A percentile compares a stretch with the other conserved stretches of the same genome.
phyloP scores from a whole-genome alignment of 2,113 vertebrate species.

The Sebastes fasciatus region DNA sequence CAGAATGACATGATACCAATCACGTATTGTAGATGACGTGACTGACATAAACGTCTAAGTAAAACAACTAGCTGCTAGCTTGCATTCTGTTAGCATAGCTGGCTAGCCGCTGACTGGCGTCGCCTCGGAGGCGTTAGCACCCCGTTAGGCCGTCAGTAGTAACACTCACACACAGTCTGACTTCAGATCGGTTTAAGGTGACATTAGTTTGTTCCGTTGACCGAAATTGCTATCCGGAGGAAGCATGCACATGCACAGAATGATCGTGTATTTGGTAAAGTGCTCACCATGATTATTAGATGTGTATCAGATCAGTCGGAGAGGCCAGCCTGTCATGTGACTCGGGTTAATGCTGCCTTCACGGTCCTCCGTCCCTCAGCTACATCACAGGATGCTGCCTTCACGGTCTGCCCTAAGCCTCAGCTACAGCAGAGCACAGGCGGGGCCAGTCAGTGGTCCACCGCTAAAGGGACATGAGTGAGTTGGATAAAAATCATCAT shows the following conservation, averaged over 20 bases:
- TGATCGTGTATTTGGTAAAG: not conserved
- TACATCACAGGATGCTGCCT: not conserved
- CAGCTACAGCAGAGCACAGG: conserved; percentile 19
- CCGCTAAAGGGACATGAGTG: not conserved
- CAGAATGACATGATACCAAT: rapidly evolving
- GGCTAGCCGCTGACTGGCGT: conserved; percentile 50
- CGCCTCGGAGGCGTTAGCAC: not conserved
- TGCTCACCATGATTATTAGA: conserved; percentile 81
- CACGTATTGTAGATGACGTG: too few relatives aligned
- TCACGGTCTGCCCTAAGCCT: conserved; percentile 25
- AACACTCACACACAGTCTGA: not conserved
- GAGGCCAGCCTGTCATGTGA: conserved; percentile 81
- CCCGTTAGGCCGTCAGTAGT: conserved; percentile 51
- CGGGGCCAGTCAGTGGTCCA: conserved; percentile 11
- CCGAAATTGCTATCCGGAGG: not conserved
- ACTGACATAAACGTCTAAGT: not conserved
- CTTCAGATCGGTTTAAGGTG: rapidly evolving
- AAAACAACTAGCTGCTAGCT: not conserved
- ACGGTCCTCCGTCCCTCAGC: not conserved
- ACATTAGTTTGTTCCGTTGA: too few relatives aligned
- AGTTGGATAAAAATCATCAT: not conserved
- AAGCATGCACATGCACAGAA: not conserved
- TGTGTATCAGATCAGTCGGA: conserved; percentile 53
- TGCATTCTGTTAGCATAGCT: conserved; percentile 9
- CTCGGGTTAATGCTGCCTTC: conserved; percentile 50